Conservation (phyloP, 2,797 vertebrate genomes). For the Myotis planiceps region DNA sequence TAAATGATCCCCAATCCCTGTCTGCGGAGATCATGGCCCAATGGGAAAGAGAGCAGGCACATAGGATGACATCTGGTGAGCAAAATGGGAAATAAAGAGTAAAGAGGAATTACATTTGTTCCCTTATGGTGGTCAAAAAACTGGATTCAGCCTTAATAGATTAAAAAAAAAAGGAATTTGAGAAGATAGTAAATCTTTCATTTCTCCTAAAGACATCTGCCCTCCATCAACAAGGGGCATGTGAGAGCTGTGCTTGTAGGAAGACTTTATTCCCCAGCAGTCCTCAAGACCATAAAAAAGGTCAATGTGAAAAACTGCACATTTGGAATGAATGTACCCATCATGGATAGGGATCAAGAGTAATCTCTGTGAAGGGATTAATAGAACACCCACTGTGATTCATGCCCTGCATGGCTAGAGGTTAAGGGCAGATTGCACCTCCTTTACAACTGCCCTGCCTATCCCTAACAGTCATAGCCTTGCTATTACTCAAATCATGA, state of each 20-base stretch:
- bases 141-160: neutral
- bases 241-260: neutral
- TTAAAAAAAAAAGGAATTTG: neutral
- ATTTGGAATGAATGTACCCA: neutral
- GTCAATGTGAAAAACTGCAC: neutral
- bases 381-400: neutral
- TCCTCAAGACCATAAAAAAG: neutral
- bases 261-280: neutral
- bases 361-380: neutral
- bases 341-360: neutral
- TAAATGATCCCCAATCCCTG: neutral
- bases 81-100: neutral
- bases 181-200: neutral
- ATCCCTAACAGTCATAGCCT: neutral
- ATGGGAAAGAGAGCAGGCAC: neutral
- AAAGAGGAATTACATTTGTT: neutral
- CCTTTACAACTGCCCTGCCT: neutral
- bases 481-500: neutral
- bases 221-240: neutral
- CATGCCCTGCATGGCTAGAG: neutral
- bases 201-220: neutral
- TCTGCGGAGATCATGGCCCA: neutral
- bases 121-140: neutral
- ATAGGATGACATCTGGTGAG: neutral
- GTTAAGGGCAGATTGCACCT: neutral